Conservation (phyloP, 2,113 vertebrate species). For the Brevimyrus niger region DNA sequence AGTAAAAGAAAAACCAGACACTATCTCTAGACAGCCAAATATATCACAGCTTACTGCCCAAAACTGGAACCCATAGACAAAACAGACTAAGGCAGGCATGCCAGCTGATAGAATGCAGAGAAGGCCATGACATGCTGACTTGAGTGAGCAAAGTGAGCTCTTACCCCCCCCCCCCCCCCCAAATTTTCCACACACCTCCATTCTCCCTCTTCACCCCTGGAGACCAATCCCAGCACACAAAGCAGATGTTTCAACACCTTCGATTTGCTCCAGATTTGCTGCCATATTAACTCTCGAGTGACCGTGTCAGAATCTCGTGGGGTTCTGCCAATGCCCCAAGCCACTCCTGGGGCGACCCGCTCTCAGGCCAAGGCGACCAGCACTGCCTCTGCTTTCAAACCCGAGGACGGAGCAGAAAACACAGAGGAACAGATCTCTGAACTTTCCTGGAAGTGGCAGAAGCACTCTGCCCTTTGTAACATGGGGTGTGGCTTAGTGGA, state of each 20-base stretch:
- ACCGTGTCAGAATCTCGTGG: constrained; percentile 43
- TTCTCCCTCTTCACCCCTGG: not conserved
- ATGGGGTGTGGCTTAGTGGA: not conserved
- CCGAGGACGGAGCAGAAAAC: not conserved
- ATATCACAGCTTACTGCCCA: constrained; percentile 1
- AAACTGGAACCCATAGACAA: constrained; percentile 13
- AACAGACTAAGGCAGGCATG: constrained; percentile 9
- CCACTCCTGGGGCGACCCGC: not conserved
- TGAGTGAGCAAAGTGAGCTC: constrained; percentile 22
- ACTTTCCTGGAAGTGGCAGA: not conserved
- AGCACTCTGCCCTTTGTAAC: not conserved
- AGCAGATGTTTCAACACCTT: constrained; percentile 37
- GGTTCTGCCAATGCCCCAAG: constrained; percentile 40
- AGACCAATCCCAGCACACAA: constrained; percentile 7
- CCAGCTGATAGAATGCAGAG: constrained; percentile 7
- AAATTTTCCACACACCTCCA: constrained; percentile 7
- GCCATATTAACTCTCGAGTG: constrained; percentile 51
- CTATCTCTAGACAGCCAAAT: constrained; percentile 15
- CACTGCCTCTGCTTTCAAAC: not conserved
- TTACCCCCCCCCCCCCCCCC: not conserved
- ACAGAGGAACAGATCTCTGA: not conserved
- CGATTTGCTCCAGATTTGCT: constrained; percentile 49
- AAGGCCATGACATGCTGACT: not conserved
- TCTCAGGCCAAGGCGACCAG: not conserved
- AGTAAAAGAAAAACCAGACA: not conserved